Base-by-base conservation (phyloP, 1,140 invertebrate species). In the Phymastichus coffea region DNA sequence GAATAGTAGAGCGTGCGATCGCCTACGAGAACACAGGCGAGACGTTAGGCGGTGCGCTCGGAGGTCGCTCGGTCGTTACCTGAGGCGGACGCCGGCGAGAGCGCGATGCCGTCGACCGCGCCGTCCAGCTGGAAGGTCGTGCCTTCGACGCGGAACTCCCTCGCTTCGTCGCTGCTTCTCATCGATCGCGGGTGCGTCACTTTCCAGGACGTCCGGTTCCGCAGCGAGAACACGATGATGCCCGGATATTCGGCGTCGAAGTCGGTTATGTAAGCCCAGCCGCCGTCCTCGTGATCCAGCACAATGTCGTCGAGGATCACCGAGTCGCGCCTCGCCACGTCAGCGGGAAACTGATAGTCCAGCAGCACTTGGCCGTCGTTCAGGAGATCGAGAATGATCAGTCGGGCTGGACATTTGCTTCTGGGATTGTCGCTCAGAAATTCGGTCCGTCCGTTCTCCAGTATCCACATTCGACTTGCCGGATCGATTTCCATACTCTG, bases 401-500 rank as follows among this genome's bases (percentile, higher is more conserved):
- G 65, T 55, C 86, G 85, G 0, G 87, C 83, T 2, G 84, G 84
- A 67, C 87, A 90, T 25, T 69, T 70, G 12, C 72, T 70, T 28
- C 77, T 80, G 1, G 74, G 69, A 2, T 82, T 65, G 14, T 68
- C 46, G 0, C 73, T 81, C 40, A 83, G 65, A 8, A 82, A 82
- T 1, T 77, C 79, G 0, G 85, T 77, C 9, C 84, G 77, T 0
- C 87, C 87, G 14, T 84, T 84, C 64, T 89, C 88, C 38, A 88
- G 66, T 2, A 88, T 82, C 88, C 88, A 90, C 84, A 90, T 85
- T 1, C 86, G 74, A 4, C 86, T 87, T 25, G 80, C 75, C 0
- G 80, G 80, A 65, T 89, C 87, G 19, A 89, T 85, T 69, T 89
- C 87, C 68, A 89, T 81, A 62, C 84, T 85, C 68, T 88, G 86